These are phyloP conservation scores for Polypedilum vanderplanki DNA, from an alignment of 1,140 invertebrate species.

Conservation along the genomic window DNA sequence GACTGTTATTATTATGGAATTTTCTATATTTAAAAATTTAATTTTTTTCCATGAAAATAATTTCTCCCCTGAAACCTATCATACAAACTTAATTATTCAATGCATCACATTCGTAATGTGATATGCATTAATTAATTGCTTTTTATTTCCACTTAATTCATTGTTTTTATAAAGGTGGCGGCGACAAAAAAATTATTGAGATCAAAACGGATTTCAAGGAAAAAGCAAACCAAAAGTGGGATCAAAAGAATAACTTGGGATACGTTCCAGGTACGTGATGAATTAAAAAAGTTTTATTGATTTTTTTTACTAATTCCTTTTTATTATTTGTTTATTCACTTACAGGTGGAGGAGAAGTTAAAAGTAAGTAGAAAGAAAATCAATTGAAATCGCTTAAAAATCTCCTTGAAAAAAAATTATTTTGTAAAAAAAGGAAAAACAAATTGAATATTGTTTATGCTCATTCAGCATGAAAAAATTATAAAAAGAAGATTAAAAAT, in stretches of 20 bases:
- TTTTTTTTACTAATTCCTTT: not conserved
- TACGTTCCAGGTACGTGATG: slow-evolving; percentile 53
- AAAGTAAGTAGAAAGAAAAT: slow-evolving; percentile 58
- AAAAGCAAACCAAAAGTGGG: slow-evolving; percentile 85
- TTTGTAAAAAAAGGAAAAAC: not conserved
- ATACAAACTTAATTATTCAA: too few species aligned
- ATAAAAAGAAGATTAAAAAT: not conserved
- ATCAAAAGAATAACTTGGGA: slow-evolving; percentile 84
- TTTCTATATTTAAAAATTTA: too few species aligned
- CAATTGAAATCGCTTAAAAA: not conserved
- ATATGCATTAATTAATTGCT: slow-evolving; percentile 5
- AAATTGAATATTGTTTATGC: slow-evolving; percentile 10
- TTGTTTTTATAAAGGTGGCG: slow-evolving; percentile 49
- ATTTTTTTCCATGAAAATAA: too few species aligned
- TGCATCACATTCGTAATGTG: not conserved
- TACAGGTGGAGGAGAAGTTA: slow-evolving; percentile 75
- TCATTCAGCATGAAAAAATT: not conserved
- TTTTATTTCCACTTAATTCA: not conserved
- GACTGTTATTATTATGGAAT: too few species aligned
- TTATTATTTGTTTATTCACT: slow-evolving; percentile 32
- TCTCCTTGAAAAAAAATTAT: not conserved
- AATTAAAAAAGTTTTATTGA: not conserved
- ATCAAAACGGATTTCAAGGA: slow-evolving; percentile 87
- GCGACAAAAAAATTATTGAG: slow-evolving; percentile 85
- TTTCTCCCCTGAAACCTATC: too few species aligned